Base-by-base conservation (phyloP, 2,113 vertebrate species). In the Cichladusa arquata region DNA sequence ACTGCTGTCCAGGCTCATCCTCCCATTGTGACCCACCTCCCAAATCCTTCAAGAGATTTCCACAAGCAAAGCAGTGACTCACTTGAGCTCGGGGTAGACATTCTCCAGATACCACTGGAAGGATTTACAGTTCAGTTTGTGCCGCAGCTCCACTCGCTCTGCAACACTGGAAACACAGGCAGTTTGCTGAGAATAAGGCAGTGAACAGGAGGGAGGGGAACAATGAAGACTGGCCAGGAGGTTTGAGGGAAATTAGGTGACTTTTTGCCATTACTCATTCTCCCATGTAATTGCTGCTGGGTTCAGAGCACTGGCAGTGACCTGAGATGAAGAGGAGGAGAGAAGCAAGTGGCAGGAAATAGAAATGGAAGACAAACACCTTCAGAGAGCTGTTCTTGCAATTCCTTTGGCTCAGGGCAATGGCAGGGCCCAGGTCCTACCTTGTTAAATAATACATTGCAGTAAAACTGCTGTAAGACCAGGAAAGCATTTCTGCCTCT, bases 91-190 rank as follows among this genome's bases (percentile, higher is more conserved):
- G 0, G 99, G 99, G 79, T 99, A 99, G 81, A 99, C 98, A 8
- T 99, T 99, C 97, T 99, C 99, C 97, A 99, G 98, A 96, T 99
- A 99, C 99, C 99, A 99, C 78, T 98, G 99, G 97, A 99, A 99
- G 50, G 99, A 98, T 96, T 99, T 99, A 97, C 99, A 99, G 97
- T 98, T 99, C 97, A 99, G 86, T 86, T 99, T 99, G 96, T 98
- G 98, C n/a, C 99, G 97, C 72, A 99, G 98, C 8, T 99, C 98
- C 79, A 99, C 82, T 23, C 99, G 98, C 2, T 99, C 99, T 53
- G 98, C 95, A 72, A 99, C 98, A 93, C 99, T 99, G 90, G 67
- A 95, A 95, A 92, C 64, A 96, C 65, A 93, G 86, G 77, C 69
- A 81, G 74, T 48, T 70, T 89, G 64, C 33, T 92, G n/a, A 77